Evolutionary conservation across 2,888 invertebrate genomes (phyloP).

Genomic region (Drosophila pseudotalamancana): DNA sequence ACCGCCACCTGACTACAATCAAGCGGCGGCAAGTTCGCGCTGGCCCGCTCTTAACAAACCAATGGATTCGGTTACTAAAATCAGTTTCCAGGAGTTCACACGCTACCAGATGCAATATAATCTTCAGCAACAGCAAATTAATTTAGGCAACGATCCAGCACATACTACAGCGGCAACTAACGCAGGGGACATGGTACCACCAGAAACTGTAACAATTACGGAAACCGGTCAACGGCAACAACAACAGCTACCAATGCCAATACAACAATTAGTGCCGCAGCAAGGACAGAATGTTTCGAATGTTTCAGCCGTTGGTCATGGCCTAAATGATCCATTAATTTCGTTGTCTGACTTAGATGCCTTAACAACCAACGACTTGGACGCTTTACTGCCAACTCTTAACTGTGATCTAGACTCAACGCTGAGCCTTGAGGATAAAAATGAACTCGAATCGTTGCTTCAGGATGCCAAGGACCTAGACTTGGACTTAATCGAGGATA

Average conservation of each 20-base stretch:
- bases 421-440: conserved; percentile 83
- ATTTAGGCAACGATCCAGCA: conserved; percentile 82
- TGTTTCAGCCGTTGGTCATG: conserved; percentile 28
- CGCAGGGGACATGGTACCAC: conserved; percentile 24
- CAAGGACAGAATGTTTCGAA: conserved; percentile 24
- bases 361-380: conserved; percentile 86
- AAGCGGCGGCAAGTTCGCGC: conserved; percentile 82
- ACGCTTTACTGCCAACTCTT: conserved; percentile 87
- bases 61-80: conserved; percentile 88
- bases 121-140: conserved; percentile 85
- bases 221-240: conserved; percentile 30
- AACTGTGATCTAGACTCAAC: conserved; percentile 85
- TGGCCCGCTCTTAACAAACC: conserved; percentile 84
- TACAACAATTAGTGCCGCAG: conserved; percentile 29
- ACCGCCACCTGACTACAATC: conserved; percentile 80
- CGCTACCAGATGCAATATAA: conserved; percentile 88
- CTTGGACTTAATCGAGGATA: conserved; percentile 84
- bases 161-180: conserved; percentile 33
- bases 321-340: conserved; percentile 75
- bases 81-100: conserved; percentile 88
- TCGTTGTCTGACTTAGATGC: conserved; percentile 82
- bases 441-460: conserved; percentile 83
- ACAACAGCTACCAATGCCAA: conserved; percentile 22
- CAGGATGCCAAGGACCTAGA: conserved; percentile 84
- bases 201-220: conserved; percentile 44